Evolutionary conservation across 2,797 vertebrate species (phyloP).

Genomic region (Spheniscus humboldti): DNA sequence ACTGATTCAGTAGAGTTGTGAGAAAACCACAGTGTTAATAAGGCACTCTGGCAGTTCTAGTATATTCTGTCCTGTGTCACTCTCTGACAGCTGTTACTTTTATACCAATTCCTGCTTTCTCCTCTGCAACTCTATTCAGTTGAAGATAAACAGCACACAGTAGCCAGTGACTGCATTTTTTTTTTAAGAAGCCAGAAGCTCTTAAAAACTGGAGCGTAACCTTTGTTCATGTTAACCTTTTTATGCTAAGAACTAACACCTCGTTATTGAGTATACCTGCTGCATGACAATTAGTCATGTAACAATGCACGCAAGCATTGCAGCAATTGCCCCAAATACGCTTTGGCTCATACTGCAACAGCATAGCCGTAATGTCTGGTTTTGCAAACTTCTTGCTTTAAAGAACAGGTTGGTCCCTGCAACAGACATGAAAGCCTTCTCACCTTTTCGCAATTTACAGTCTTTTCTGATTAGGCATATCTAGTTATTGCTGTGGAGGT

Average conservation of each 20-base stretch:
- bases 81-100: not conserved
- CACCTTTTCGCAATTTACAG: not conserved
- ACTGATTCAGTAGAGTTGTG: not conserved
- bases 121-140: not conserved
- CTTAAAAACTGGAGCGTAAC: not conserved
- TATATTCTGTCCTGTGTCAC: not conserved
- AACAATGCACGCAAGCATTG: fast-evolving
- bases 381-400: not conserved
- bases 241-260: not conserved
- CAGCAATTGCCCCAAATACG: fast-evolving
- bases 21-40: not conserved
- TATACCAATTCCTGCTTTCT: not conserved
- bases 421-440: not conserved
- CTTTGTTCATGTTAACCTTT: not conserved
- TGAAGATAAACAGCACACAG: not conserved
- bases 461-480: not conserved
- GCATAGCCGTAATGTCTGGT: fast-evolving
- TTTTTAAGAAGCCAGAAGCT: not conserved
- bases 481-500: not conserved
- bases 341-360: not conserved
- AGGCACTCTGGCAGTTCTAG: not conserved
- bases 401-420: not conserved
- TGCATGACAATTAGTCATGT: fast-evolving
- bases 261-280: fast-evolving
- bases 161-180: not conserved